Base-by-base conservation (phyloP, 2,113 vertebrate genomes). In the Garra rufa region DNA sequence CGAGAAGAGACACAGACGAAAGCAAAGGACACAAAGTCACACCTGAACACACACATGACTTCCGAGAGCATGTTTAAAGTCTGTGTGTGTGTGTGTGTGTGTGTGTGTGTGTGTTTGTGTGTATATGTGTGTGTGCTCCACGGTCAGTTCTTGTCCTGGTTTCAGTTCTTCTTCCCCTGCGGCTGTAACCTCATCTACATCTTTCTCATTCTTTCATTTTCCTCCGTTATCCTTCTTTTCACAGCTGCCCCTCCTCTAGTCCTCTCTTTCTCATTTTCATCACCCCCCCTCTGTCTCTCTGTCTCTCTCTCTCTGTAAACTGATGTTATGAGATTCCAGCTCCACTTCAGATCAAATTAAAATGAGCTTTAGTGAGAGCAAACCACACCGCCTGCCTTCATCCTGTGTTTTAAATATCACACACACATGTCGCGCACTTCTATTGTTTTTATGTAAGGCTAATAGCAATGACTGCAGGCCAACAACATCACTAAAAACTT, bases 341-440 rank as follows among this genome's bases (percentile, higher is more conserved):
- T 61, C 83, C 73, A 71, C 70, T 80, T 73, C 28, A 67, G 77
- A 86, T 86, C 87, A 79, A 88, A 88, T 88, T 88, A 86, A 88
- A 79, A 61, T 75, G 41, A 85, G 85, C 78, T 86, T 79, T 76
- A 86, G 50, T 28, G 50, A 19, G 75, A 86, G 75, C 71, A 86
- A 84, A 87, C 65, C 69, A 77, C 76, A 76, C 67, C 46, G 24
- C 50, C 69, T 46, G 59, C 28, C 74, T 67, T 69, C 59, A 75
- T 52, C 50, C 46, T 70, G 71, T 81, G 69, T 57, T 46, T 38
- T 79, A 44, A 26, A 61, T 46, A 26, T 79, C 30, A 76, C 38
- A 69, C 59, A 28, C 46, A 87, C 41, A 19, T 50, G 30, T 48
- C 41, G 24, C 21, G 70, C 78, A 81, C 69, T 24, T 70, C 38